These are phyloP conservation scores for Ambastaia sidthimunki DNA, from an alignment of 2,797 vertebrate genomes.

Conservation along the genomic window DNA sequence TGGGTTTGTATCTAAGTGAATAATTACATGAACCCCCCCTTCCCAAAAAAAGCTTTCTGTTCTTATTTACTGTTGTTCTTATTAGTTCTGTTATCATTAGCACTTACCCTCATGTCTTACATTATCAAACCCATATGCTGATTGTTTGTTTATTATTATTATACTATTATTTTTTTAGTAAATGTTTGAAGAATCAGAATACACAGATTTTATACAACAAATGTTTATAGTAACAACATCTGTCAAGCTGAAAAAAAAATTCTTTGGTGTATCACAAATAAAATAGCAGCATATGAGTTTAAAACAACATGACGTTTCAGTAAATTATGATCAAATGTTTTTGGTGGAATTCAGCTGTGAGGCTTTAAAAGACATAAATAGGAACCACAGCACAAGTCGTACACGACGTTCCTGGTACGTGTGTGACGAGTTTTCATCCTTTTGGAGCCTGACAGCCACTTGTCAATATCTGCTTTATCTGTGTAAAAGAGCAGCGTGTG, in stretches of 20 bases:
- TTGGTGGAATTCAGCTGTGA: too few relatives aligned
- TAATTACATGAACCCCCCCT: too few relatives aligned
- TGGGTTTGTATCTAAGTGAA: neutral
- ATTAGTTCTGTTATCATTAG: too few relatives aligned
- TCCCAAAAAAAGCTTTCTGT: too few relatives aligned
- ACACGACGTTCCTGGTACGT: neutral
- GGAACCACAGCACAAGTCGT: neutral
- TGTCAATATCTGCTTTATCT: neutral
- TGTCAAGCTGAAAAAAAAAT: neutral
- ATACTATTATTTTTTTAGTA: neutral
- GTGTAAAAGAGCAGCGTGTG: neutral
- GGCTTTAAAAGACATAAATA: too few relatives aligned
- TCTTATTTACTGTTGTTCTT: neutral
- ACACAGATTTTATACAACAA: neutral
- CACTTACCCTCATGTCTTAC: neutral
- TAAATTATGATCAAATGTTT: too few relatives aligned
- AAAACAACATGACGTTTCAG: too few relatives aligned
- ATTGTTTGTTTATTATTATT: neutral
- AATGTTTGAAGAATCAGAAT: too few relatives aligned
- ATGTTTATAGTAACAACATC: too few relatives aligned
- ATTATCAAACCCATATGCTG: neutral
- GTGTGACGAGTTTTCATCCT: neutral
- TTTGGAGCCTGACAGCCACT: constrained; percentile 10
- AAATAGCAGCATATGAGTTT: too few relatives aligned
- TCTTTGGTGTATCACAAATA: neutral